Base-by-base conservation (phyloP, 2,797 vertebrate genomes). In the Sylvilagus floridanus region DNA sequence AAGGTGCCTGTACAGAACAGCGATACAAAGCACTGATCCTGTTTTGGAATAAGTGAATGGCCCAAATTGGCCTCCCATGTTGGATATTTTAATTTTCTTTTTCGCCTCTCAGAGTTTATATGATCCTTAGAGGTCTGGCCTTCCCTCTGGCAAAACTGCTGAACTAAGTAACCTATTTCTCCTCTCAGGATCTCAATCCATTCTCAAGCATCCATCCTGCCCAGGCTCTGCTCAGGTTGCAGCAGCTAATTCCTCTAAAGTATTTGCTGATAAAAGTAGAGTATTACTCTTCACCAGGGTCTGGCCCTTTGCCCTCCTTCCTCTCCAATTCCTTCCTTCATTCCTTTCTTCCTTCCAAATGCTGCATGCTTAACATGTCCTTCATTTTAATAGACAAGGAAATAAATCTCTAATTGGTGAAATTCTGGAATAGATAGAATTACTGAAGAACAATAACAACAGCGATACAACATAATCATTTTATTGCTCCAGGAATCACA, bases 41-140 rank as follows among this genome's bases (percentile, higher is more conserved):
- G 19, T 30, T 26, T 26, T n/a, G 0, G 10, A 94, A n/a, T 68
- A 65, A 65, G 12, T 35, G 42, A 85, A 65, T 35, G 78, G 47
- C 26, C 28, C 32, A 93, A 73, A 77, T 0, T 84, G 72, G 19
- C n/a, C 60, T 96, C 32, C 24, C 30, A 75, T 32, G 2, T n/a
- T 57, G 17, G 50, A 57, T 35, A 90, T 71, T 93, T 91, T 85
- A 62, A 97, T 92, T 84, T 87, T 17, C 47, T 77, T 69, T 88
- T 65, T 65, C 85, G 69, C 9, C 37, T 90, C 79, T 94, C 82
- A 85, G 69, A 88, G 66, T 50, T 84, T 37, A 17, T 32, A 21
- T 10, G 52, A 73, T 82, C 65, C 30, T 71, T 77, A 89, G 65
- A 90, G 73, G 26, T 83, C 62, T 79, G 22, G 19, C 66, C 30